A percentile compares a stretch with the other conserved stretches of the same genome.
These are phyloP conservation scores for Patella caerulea DNA, from an alignment of 2,888 invertebrate species.

Conservation along the genomic window DNA sequence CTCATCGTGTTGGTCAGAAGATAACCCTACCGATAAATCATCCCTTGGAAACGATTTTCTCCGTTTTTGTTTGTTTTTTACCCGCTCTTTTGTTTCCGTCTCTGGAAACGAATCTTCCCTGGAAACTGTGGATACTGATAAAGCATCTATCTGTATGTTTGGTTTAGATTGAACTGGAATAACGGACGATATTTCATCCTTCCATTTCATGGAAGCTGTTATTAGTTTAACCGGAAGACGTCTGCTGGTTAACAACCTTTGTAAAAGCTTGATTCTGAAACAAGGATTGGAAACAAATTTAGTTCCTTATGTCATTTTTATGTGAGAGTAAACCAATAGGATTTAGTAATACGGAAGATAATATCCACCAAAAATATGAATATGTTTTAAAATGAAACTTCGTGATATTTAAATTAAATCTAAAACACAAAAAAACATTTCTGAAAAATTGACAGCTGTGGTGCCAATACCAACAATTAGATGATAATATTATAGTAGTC, in stretches of 20 bases:
- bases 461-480: too few relatives aligned
- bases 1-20: neutral
- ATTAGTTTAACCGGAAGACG: slow-evolving; percentile 36
- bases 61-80: neutral
- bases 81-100: neutral
- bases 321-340: too few relatives aligned
- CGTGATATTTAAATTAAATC: too few relatives aligned
- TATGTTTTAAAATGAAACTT: too few relatives aligned
- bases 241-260: slow-evolving; percentile 38
- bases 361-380: too few relatives aligned
- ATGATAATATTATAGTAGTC: too few relatives aligned
- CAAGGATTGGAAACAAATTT: too few relatives aligned
- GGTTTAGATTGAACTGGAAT: neutral
- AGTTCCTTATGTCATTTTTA: too few relatives aligned
- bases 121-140: neutral
- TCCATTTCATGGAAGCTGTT: slow-evolving; percentile 34
- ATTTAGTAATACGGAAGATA: too few relatives aligned
- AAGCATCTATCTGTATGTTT: neutral
- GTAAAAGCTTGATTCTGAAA: slow-evolving; percentile 37
- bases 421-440: too few relatives aligned
- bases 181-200: slow-evolving; percentile 26
- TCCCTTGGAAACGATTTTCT: neutral
- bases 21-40: slow-evolving; percentile 6
- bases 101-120: neutral
- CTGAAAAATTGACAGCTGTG: too few relatives aligned